Percentiles rank a stretch among this genome's conserved stretches.
phyloP scores from a whole-genome alignment of 1,140 invertebrate genomes.

The Branchinecta lynchi region DNA sequence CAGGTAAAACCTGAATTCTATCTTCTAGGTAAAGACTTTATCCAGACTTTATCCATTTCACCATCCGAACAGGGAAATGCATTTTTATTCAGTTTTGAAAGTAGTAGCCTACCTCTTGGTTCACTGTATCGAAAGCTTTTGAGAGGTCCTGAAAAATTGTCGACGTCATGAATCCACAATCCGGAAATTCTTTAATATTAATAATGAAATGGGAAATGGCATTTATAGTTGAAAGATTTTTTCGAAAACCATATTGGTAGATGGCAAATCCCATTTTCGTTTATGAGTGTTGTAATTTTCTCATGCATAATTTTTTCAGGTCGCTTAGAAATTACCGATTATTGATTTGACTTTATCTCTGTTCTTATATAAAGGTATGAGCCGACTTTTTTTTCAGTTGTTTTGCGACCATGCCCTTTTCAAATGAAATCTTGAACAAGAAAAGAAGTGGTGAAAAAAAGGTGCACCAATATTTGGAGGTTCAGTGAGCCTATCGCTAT shows the following conservation, averaged over 20 bases:
- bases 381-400: no score
- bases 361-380: no score
- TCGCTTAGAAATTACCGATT: conserved; percentile 5
- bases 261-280: conserved; percentile 1
- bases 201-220: conserved; percentile 1
- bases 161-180: conserved; percentile 5
- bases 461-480: no score
- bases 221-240: neutral
- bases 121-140: conserved; percentile 1
- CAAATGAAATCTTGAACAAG: no score
- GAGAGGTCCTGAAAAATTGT: neutral
- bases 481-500: no score
- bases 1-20: neutral
- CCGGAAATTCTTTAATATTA: conserved; percentile 6
- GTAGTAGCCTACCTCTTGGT: neutral
- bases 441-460: no score
- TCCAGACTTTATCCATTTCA: neutral
- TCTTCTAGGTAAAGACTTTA: no score
- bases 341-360: no score
- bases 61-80: neutral
- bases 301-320: conserved; percentile 1
- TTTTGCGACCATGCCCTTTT: no score
- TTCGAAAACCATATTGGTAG: conserved; percentile 1
- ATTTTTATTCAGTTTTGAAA: neutral
- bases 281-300: neutral